Conservation (phyloP, 2,888 invertebrate genomes). For the Lobophora halterata region DNA sequence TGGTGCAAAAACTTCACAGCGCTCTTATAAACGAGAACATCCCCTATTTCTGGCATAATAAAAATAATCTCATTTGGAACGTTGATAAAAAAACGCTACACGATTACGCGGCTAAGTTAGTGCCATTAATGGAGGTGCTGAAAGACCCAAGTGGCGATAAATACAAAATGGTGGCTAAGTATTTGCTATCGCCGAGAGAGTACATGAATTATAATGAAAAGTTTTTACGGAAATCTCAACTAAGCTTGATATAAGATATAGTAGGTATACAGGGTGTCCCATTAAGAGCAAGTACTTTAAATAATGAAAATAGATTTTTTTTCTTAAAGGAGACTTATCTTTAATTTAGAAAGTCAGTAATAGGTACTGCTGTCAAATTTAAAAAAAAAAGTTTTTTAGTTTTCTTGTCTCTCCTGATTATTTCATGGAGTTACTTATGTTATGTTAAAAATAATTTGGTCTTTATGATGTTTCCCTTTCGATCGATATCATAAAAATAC, state of each 20-base stretch:
- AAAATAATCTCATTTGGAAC: slow-evolving; percentile 62
- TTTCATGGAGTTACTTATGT: too few species aligned
- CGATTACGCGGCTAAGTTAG: slow-evolving; percentile 45
- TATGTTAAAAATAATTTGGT: too few species aligned
- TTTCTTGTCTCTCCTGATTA: too few species aligned
- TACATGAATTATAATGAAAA: slow-evolving; percentile 44
- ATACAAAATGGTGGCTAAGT: slow-evolving; percentile 53
- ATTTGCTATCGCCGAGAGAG: slow-evolving; percentile 45
- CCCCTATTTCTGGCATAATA: slow-evolving; percentile 72
- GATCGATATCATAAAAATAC: too few species aligned
- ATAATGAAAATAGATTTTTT: too few species aligned
- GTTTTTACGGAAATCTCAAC: slow-evolving; percentile 40
- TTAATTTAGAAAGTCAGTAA: too few species aligned
- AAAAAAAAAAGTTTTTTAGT: too few species aligned
- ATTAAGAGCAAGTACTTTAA: too few species aligned
- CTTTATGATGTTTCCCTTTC: too few species aligned
- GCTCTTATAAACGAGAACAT: slow-evolving; percentile 50
- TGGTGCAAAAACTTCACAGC: slow-evolving; percentile 58
- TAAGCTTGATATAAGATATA: slow-evolving; percentile 12
- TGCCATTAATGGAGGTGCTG: slow-evolving; percentile 41
- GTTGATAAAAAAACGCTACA: slow-evolving; percentile 34
- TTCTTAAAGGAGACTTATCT: too few species aligned
- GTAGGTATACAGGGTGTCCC: too few species aligned
- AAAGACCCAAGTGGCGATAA: slow-evolving; percentile 33
- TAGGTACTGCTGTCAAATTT: too few species aligned